These are phyloP conservation scores for Trachops cirrhosus DNA, from an alignment of 2,797 vertebrate species.

Conservation along the genomic window DNA sequence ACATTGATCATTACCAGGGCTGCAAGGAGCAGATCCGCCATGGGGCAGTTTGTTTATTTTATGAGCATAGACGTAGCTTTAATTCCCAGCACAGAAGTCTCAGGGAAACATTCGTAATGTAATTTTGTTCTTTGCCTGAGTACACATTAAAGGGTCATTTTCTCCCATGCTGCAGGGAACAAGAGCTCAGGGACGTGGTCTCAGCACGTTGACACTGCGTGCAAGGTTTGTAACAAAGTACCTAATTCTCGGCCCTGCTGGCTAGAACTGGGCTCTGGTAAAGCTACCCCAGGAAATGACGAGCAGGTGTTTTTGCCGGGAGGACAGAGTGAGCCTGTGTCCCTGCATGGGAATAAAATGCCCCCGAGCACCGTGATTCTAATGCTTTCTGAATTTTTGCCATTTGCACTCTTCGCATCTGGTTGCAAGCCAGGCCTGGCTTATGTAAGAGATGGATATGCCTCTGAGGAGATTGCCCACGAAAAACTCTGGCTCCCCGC, in stretches of 20 bases:
- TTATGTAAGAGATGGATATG: background rate
- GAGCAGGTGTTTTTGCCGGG: background rate
- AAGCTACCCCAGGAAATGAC: background rate
- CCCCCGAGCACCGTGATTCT: background rate
- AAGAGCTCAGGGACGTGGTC: background rate
- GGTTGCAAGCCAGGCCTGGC: background rate
- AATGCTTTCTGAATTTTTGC: background rate
- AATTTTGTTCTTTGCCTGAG: background rate
- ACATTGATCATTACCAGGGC: conserved; percentile 1
- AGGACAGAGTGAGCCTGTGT: background rate
- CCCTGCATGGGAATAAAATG: background rate
- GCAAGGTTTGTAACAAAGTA: conserved; percentile 8
- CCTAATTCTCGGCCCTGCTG: background rate
- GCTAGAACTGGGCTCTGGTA: background rate
- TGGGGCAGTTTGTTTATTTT: conserved; percentile 4
- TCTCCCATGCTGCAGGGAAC: background rate
- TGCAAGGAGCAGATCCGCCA: background rate
- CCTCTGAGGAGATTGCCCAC: background rate
- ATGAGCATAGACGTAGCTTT: background rate
- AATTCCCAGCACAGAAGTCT: background rate
- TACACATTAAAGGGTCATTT: conserved; percentile 26
- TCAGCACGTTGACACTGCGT: background rate
- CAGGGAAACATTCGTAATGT: conserved; percentile 26
- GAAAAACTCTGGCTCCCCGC: background rate
- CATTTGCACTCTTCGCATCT: background rate